phyloP scores from a whole-genome alignment of 2,113 vertebrate genomes.

The Gymnorhina tibicen region DNA sequence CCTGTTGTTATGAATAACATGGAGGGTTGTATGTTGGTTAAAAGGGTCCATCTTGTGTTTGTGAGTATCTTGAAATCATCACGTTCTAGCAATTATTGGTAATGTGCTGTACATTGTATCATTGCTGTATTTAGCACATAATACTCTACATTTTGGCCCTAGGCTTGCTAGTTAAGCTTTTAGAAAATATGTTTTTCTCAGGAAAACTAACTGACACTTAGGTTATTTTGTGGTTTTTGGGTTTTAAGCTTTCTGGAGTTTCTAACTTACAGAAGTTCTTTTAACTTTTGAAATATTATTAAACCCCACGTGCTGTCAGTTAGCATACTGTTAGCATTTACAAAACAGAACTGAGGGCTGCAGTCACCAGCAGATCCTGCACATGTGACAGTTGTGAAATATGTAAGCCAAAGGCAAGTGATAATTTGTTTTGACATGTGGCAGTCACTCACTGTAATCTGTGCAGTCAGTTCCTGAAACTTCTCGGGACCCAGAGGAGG shows the following conservation, averaged over 20 bases:
- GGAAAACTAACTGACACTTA: neutral
- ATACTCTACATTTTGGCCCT: neutral
- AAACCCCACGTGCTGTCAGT: neutral
- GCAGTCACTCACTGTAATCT: neutral
- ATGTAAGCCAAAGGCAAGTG: neutral
- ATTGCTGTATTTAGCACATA: neutral
- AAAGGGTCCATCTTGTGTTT: neutral
- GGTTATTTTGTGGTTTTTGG: neutral
- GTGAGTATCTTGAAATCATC: neutral
- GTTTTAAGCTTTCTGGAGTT: neutral
- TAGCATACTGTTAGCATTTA: neutral
- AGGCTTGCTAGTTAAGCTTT: neutral
- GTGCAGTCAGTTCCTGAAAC: neutral
- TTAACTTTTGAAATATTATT: neutral
- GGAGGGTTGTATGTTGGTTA: neutral
- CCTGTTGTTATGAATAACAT: neutral
- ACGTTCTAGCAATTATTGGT: neutral
- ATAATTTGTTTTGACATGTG: slow-evolving; percentile 19
- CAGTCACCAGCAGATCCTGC: neutral
- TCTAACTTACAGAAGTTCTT: neutral
- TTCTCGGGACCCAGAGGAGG: neutral
- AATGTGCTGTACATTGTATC: neutral
- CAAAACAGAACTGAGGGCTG: neutral
- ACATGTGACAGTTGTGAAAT: neutral
- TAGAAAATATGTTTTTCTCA: neutral